A percentile compares a stretch with the other conserved stretches of the same genome.
Conservation (phyloP, 2,113 vertebrate species). For the Peromyscus californicus region DNA sequence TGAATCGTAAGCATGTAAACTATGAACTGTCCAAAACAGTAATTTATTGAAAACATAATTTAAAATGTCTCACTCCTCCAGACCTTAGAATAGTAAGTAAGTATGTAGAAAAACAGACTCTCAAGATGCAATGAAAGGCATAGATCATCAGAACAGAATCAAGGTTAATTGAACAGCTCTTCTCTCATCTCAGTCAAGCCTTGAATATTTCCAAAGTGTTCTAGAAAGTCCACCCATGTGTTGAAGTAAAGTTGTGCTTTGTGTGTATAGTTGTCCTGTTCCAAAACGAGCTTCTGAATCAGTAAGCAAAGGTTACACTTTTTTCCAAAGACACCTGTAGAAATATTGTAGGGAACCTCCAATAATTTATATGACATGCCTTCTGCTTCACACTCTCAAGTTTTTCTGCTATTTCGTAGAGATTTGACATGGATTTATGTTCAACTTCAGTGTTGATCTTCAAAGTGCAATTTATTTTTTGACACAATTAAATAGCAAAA, state of each 20-base stretch:
- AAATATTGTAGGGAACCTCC: background rate
- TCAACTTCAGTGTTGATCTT: background rate
- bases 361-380: background rate
- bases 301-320: background rate
- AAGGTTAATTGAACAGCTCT: background rate
- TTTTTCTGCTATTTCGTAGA: background rate
- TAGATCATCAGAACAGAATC: background rate
- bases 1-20: constrained; percentile 44
- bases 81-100: background rate
- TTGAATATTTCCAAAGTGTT: background rate
- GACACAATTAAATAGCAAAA: background rate
- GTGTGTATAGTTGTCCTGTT: background rate
- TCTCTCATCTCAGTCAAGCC: background rate
- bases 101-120: background rate
- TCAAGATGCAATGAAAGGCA: background rate
- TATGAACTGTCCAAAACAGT: background rate
- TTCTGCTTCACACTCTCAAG: background rate
- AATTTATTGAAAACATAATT: constrained; percentile 15
- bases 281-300: background rate
- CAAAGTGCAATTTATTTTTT: background rate
- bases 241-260: background rate
- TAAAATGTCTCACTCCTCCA: background rate
- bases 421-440: background rate
- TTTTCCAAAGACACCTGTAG: background rate
- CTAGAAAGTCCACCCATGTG: background rate